These are phyloP conservation scores for Slavum lentiscoides DNA, from an alignment of 2,888 invertebrate genomes.

Conservation along the genomic window DNA sequence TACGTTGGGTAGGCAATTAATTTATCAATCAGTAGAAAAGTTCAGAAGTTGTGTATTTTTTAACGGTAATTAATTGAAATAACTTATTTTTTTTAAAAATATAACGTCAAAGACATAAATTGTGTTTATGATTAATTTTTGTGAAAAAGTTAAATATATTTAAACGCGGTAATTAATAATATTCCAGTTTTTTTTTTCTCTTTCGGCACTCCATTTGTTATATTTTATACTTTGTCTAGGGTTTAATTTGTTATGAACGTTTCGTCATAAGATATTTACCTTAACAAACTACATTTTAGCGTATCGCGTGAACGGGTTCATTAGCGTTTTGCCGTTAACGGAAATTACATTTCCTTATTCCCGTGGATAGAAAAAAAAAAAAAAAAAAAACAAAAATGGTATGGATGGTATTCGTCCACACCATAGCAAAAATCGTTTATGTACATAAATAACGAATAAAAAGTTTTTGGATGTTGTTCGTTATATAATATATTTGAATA, in stretches of 20 bases:
- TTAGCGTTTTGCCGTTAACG: neutral
- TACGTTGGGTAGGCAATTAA: neutral
- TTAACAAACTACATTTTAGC: neutral
- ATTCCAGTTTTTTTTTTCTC: neutral
- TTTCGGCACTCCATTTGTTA: neutral
- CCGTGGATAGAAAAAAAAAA: slow-evolving; percentile 1
- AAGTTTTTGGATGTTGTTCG: neutral
- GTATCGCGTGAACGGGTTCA: neutral
- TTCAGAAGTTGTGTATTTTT: slow-evolving; percentile 1
- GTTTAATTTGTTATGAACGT: neutral
- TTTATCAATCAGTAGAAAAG: neutral
- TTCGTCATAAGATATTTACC: neutral
- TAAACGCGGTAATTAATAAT: slow-evolving; percentile 33
- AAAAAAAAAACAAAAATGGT: neutral
- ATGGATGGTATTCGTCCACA: neutral
- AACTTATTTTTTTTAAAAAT: neutral
- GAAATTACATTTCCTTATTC: slow-evolving; percentile 32
- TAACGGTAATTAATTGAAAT: slow-evolving; percentile 29
- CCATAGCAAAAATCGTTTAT: slow-evolving; percentile 9
- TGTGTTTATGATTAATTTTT: slow-evolving; percentile 1
- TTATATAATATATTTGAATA: neutral
- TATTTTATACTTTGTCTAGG: neutral
- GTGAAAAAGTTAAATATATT: slow-evolving; percentile 8
- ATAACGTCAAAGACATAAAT: slow-evolving; percentile 26
- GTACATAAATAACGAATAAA: neutral